Evolutionary conservation across 1,140 invertebrate genomes (phyloP), one percentile per base, ranked within the genome.

Genomic region (Pseudomyrmex concolor): DNA sequence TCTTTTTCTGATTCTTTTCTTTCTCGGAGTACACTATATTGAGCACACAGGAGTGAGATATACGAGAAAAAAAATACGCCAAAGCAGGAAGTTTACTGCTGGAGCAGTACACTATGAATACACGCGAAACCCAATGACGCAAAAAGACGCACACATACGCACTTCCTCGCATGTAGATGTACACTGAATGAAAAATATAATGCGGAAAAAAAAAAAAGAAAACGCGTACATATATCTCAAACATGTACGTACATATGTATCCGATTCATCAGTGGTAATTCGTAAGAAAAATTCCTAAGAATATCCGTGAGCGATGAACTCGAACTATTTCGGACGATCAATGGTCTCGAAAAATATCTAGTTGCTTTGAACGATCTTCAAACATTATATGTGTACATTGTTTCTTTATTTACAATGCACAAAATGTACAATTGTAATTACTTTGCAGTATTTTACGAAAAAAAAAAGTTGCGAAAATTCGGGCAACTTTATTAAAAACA

Each of bases 371-470:
- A 77, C 73, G 25, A 68, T 84, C 63, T 62, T 86, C 84, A 78
- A 60, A 78, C 51, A 5, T 63, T 63, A 82, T 85, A 68, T 68
- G 83, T 68, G 83, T 22, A 88, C 67, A 91, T 89, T 78, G n/a
- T 62, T 80, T 74, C 87, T 89, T 71, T 80, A 89, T 87, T 84
- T 45, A 71, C 62, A 72, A 60, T 62, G 57, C 73, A 73, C 84
- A 85, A 85, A 83, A 86, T 86, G 60, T 64, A 73, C 86, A 50
- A 86, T 87, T 86, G 81, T 87, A 85, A 74, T 89, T 57, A 85
- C 84, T 85, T 86, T 64, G 73, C 63, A 34, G 72, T 8, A 70
- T 73, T 83, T 66, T 63, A 34, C 59, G 48, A 68, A 82, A 90
- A 34, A 34, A 34, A 34, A 34, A 5, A 34, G 34, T 77, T 85